Base-by-base conservation (phyloP, 2,797 vertebrate species). In the Neoniphon sammara region DNA sequence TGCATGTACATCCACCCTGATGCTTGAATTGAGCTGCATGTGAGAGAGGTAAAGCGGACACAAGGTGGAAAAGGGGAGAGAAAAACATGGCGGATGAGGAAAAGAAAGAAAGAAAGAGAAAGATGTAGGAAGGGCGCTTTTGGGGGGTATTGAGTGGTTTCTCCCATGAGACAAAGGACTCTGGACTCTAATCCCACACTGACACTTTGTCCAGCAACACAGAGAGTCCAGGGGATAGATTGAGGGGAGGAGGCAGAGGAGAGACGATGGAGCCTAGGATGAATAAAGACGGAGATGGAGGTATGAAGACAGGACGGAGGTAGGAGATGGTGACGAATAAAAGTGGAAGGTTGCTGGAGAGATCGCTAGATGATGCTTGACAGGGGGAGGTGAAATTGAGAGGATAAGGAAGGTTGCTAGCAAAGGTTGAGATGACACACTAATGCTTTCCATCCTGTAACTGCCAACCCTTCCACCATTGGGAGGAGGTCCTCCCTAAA, bases 161-260 rank as follows among this genome's bases (percentile, higher is more conserved):
- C 92, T 92, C 93, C 90, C 81, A 84, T 88, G 88, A 89, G 80
- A 17, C 36, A 66, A 82, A 89, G n/a, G 90, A 89, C 83, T 82
- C 69, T 70, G 79, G 68, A 52, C 62, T 90, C 91, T 91, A 42
- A 53, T 89, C 89, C 88, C 90, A 88, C 88, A 87, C 93, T 91
- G 86, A 93, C 88, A 90, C 88, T 91, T 72, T 74, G 84, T 90
- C 85, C 90, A 77, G 85, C 77, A 81, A 83, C 81, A 87, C 85
- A 84, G 82, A 89, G 83, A 86, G 83, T 20, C 75, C 85, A 85
- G 71, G 60, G 83, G 83, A 84, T 66, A 84, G 81, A 79, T 25
- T 66, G 56, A 58, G 57, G 31, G 59, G 76, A 64, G 10, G 53
- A 47, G 25, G 18, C n/a, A 21, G 23, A 23, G 8, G 39, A 21